phyloP scores from a whole-genome alignment of 2,113 vertebrate species.

The Lutjanus erythropterus region DNA sequence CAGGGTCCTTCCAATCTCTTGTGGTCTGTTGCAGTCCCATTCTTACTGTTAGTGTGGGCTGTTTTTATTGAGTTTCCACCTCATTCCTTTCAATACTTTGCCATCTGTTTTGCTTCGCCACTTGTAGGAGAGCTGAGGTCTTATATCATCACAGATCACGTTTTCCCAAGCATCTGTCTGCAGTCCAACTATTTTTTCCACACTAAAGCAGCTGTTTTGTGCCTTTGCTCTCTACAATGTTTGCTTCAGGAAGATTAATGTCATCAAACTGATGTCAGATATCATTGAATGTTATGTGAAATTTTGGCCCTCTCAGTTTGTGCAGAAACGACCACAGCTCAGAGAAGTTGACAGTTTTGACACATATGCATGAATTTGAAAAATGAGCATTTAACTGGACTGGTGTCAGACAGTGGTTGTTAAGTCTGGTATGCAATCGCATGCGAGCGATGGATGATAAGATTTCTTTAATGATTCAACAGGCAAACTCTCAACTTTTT shows the following conservation, averaged over 20 bases:
- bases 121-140: conserved; percentile 37
- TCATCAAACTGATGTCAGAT: not conserved
- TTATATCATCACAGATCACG: conserved; percentile 38
- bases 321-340: not conserved
- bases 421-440: not conserved
- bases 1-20: not conserved
- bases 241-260: not conserved
- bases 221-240: not conserved
- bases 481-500: not conserved
- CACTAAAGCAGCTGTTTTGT: conserved; percentile 13
- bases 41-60: not conserved
- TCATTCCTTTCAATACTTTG: conserved; percentile 26
- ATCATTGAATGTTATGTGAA: not conserved
- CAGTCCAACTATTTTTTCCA: conserved; percentile 19
- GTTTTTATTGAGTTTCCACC: conserved; percentile 31
- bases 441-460: not conserved
- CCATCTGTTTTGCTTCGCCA: conserved; percentile 50
- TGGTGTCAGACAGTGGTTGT: no score
- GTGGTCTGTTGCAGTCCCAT: conserved; percentile 14
- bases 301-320: not conserved
- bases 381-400: no score
- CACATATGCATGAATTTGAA: not conserved
- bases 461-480: not conserved
- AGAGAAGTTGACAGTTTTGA: not conserved
- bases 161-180: conserved; percentile 43